Evolutionary conservation across 2,888 invertebrate species (phyloP), one percentile per base, ranked within the genome.

Genomic region (Cylindroiulus punctatus): DNA sequence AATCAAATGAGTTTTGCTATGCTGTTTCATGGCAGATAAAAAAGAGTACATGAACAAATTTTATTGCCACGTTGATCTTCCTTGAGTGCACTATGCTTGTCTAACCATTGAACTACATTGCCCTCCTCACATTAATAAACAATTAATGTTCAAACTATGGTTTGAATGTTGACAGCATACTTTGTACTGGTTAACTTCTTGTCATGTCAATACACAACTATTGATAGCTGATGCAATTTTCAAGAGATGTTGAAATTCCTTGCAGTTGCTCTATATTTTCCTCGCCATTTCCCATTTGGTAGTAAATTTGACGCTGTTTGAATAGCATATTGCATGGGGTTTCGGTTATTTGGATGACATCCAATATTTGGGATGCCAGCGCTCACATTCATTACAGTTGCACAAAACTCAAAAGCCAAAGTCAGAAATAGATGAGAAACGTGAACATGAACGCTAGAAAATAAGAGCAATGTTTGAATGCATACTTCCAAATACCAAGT

Each of bases 321-420:
- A 57, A 22, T 57, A 57, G 22, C 57, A 22, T 57, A 57, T 57
- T 57, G 57, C 57, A 57, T 57, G 57, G 57, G n/a, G 57, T 22
- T 57, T 57, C n/a, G n/a, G 22, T n/a, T 57, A 57, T 57, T 57
- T 57, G 57, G 57, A 57, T 57, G 8, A 57, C 57, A 22, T 57
- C 57, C 57, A 57, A 57, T 57, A 57, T 4, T 57, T 8, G 57
- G n/a, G 57, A 57, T 57, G 22, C 57, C 22, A 22, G n/a, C n/a
- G 57, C 57, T 57, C 57, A 57, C 57, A 57, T 57, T 57, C 57
- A 57, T 57, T 57, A n/a, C 57, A 57, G n/a, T 57, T 57, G 57
- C 57, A 57, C 57, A 5, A 22, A 57, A n/a, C 22, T n/a, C 57
- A 57, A 57, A 57, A n/a, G 22, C 57, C 57, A 7, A 57, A 57